phyloP scores from a whole-genome alignment of 2,888 invertebrate genomes.

The Drosophila tripunctata region DNA sequence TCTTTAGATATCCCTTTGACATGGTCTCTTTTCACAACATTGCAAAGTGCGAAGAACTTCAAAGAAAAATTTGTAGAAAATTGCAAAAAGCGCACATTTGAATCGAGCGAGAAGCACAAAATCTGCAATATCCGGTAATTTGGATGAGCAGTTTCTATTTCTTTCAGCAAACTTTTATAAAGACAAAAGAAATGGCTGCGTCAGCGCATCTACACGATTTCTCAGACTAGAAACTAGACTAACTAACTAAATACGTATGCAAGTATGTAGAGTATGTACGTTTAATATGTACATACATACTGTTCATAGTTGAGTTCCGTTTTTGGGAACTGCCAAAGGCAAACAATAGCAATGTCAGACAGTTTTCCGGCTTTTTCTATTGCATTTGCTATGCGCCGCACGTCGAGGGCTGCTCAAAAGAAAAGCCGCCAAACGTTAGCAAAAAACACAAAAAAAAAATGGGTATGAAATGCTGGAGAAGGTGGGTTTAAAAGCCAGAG shows the following conservation, averaged over 20 bases:
- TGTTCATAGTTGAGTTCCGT: constrained; percentile 53
- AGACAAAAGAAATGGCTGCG: constrained; percentile 49
- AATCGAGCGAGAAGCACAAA: constrained; percentile 44
- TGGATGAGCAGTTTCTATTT: constrained; percentile 27
- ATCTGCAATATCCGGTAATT: constrained; percentile 71
- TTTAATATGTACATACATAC: constrained; percentile 2
- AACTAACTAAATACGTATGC: constrained; percentile 31
- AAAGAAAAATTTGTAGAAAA: constrained; percentile 33
- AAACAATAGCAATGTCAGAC: constrained; percentile 61
- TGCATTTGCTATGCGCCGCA: constrained; percentile 61
- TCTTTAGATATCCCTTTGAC: neutral
- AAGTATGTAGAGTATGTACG: constrained; percentile 1
- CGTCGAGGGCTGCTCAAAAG: constrained; percentile 59
- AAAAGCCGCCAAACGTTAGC: constrained; percentile 43
- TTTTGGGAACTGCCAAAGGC: constrained; percentile 54
- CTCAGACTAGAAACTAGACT: constrained; percentile 38
- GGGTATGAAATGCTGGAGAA: constrained; percentile 23
- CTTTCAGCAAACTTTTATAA: constrained; percentile 10
- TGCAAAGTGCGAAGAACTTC: constrained; percentile 19
- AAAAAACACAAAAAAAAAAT: constrained; percentile 23
- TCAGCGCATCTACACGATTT: constrained; percentile 36
- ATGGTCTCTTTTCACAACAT: constrained; percentile 1
- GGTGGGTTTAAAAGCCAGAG: constrained; percentile 12
- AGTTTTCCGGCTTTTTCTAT: constrained; percentile 61
- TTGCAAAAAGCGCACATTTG: constrained; percentile 25